Conservation (phyloP, 64 coral and sea anemone species). For the Pocillopora damicornis region DNA sequence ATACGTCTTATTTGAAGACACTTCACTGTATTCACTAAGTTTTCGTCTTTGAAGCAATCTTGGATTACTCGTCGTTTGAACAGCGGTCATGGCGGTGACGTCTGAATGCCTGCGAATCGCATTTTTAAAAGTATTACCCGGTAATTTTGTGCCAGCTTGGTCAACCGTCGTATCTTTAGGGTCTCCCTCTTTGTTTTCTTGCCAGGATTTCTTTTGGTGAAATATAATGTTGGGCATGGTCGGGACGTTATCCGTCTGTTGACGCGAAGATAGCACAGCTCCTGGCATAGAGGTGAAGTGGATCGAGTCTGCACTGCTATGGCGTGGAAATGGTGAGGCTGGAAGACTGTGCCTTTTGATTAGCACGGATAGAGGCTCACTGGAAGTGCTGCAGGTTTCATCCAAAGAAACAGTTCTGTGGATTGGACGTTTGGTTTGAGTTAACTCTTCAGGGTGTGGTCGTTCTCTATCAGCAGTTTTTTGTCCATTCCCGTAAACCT, state of each 20-base stretch:
- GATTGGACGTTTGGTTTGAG: not conserved
- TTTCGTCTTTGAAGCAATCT: not conserved
- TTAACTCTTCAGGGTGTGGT: not conserved
- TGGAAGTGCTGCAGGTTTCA: not conserved
- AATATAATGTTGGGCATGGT: not conserved
- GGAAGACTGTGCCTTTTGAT: constrained; percentile 7
- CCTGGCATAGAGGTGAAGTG: not conserved
- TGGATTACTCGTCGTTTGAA: not conserved
- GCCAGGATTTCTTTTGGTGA: not conserved
- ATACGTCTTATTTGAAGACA: not conserved
- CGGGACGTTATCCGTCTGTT: not conserved
- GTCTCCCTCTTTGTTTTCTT: not conserved
- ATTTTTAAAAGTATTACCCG: not conserved
- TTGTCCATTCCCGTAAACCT: not conserved
- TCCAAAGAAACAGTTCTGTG: not conserved
- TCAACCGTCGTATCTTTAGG: too few relatives aligned
- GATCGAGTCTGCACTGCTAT: not conserved
- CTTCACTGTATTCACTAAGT: not conserved
- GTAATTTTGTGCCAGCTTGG: not conserved
- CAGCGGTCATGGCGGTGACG: not conserved
- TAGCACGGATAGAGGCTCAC: not conserved
- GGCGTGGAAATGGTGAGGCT: not conserved
- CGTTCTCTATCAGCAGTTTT: not conserved
- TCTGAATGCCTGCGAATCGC: constrained; percentile 1
- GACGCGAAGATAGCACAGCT: not conserved